Evolutionary conservation across 2,113 vertebrate genomes (phyloP), one percentile per base, ranked within the genome.

Genomic region (Silurus asotus): DNA sequence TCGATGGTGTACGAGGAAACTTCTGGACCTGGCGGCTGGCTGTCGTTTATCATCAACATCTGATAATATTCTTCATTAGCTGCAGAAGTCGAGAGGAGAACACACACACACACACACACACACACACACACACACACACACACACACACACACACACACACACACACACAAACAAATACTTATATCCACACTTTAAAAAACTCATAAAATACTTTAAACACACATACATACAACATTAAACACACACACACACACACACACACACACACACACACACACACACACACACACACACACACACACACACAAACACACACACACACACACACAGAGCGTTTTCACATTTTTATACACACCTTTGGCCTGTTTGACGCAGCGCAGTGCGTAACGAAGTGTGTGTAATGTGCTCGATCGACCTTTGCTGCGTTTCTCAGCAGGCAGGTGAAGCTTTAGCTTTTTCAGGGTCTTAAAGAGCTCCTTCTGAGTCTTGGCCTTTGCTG

Each of bases 21-120:
- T 2, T 93, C 93, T 8, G 93, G 83, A 11, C 93, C 87, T 19
- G 92, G 93, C 14, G 93, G 92, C n/a, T 93, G 94, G 88, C 88
- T 92, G 85, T 96, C 94, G 4, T 95, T 93, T 59, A 93, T 91
- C 95, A 95, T 94, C 70, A 95, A 88, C 89, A 96, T 90, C 80
- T 96, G 96, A 86, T 96, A 97, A 61, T 97, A 96, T 17, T 97
- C 96, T 82, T 97, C 96, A 69, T 93, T 97, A 17, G 96, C 96
- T 97, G 84, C 0, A 80, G 0, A 74, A 86, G 69, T 8, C 0
- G 23, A 85, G 3, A 67, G 13, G 0, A 37, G 6, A 9, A 37
- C 48, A 25, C 53, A 59, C 77, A 89, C 10, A 67, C 23, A 88
- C 15, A 67, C 9, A 28, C 15, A 45, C 4, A 72, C 8, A 20